Evolutionary conservation across 1,140 invertebrate genomes (phyloP), one percentile per base, ranked within the genome.

Genomic region (Pseudomyrmex gracilis): DNA sequence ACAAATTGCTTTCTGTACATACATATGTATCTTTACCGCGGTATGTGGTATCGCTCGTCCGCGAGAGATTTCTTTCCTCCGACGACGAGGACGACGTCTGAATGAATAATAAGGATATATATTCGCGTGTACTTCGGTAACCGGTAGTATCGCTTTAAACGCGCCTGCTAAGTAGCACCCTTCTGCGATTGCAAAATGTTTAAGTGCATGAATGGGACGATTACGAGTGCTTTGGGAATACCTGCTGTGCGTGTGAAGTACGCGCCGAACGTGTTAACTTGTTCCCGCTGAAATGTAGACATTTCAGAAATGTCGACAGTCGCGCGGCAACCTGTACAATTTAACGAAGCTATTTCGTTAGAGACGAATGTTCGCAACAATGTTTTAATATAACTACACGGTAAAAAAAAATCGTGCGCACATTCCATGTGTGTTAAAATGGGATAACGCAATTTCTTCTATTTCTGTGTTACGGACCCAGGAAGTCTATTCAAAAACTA

Each of bases 71-170:
- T 80, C 60, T 80, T 66, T 70, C 58, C 53, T 43, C 53, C 51
- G 66, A 80, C 51, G 66, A 80, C 66, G 45, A 80, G 66, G 66
- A 80, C 58, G 53, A 34, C 47, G 66, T 70, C 76, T 80, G 76
- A 80, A 66, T 80, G 76, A 66, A 80, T 80, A 80, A 80, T 80
- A 71, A 80, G 76, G 55, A 71, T 80, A 34, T 80, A 34, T 34
- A 34, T 34, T 34, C 34, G 70, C 76, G 53, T 45, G 66, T 49
- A 58, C 43, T 53, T 80, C 66, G 55, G 76, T 60, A 47, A 53
- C 53, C 43, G 76, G 76, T 34, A 34, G 34, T 80, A 80, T 80
- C 76, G 76, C 64, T 80, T 34, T 80, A 70, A 80, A 70, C 64
- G 76, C 53, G 34, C 47, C 67, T 67, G 47, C 12, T 34, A 53